Evolutionary conservation across 1,140 invertebrate genomes (phyloP), one percentile per base, ranked within the genome.

Genomic region (Melipona quadrifasciata): DNA sequence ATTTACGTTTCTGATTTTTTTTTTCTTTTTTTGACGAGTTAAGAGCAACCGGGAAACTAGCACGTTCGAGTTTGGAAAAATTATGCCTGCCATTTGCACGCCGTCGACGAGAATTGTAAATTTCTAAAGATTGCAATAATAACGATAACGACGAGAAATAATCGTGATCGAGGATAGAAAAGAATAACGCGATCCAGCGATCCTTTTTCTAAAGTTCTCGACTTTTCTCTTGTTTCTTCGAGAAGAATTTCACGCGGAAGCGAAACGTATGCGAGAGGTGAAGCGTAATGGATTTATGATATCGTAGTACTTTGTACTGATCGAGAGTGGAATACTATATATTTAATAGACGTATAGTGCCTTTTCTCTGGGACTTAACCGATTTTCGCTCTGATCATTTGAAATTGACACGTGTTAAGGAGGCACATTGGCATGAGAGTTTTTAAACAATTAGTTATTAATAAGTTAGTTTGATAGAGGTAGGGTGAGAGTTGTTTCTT

Each of bases 321-420:
- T 86, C 78, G 65, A 84, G 76, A 64, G 80, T 83, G 68, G 80
- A 86, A 78, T 79, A 80, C 72, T 89, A 87, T 89, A 87, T 86
- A 84, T 86, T 61, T 82, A 83, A 90, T 90, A 91, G 89, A 90
- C 85, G 86, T 86, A 91, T 92, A 92, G 92, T 92, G 92, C 92
- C 92, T 92, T 92, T 90, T 91, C 90, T 92, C 91, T 86, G 89
- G 89, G 86, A 91, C 82, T 90, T 91, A 82, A 86, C 65, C 75
- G 80, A 91, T 68, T 88, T 47, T 85, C 65, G 82, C 74, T 79
- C 75, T 71, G 24, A 79, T 90, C 64, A 78, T 84, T 85, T 80
- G 17, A 80, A 84, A 86, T 86, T 79, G 53, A 61, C 64, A 91
- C 86, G 90, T 87, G 86, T 88, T 87, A 73, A 67, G 92, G 89